Evolutionary conservation across 2,797 vertebrate species (phyloP), one percentile per base, ranked within the genome.

Genomic region (Parambassis ranga): DNA sequence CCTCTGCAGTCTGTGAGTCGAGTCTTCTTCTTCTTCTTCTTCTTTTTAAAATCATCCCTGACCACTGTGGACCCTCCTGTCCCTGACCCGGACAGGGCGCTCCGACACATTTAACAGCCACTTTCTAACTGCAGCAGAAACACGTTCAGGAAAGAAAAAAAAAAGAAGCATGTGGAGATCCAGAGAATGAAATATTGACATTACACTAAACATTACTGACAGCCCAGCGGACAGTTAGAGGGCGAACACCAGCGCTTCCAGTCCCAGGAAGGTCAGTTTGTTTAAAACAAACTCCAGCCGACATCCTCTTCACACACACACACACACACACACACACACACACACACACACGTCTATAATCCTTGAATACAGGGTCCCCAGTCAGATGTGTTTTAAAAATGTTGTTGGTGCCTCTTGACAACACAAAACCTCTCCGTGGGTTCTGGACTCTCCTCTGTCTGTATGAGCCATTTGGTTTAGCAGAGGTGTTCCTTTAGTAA

Each of bases 191-290:
- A 78, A 72, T 50, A 58, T 84, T 67, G 78, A 83, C 70, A 53
- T 77, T 63, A 89, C 83, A 83, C 71, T 35, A 59, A 85, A 79
- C 68, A 60, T 70, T 71, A n/a, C 75, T 66, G 61, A 78, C 77
- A 53, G 76, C 44, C 58, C 49, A 13, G 53, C 10, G 14, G 72
- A 72, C 46, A 43, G 72, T 59, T 61, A 41, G 64, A 65, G 65
- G 75, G 65, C 52, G 16, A 53, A 56, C 19, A 60, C 56, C 31
- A 30, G 60, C 48, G 51, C 33, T 42, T 80, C 61, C 24, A 39
- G 64, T 53, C 60, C 57, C 4, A 53, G 57, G 50, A 69, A 65
- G 62, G 60, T 82, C 67, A 70, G 59, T 62, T 46, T 14, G 63
- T 69, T 58, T 32, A 26, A 72, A 76, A 77, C 59, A 39, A 42